Base-by-base conservation (phyloP, 2,888 invertebrate genomes). In the Acanthosepion lycidas region DNA sequence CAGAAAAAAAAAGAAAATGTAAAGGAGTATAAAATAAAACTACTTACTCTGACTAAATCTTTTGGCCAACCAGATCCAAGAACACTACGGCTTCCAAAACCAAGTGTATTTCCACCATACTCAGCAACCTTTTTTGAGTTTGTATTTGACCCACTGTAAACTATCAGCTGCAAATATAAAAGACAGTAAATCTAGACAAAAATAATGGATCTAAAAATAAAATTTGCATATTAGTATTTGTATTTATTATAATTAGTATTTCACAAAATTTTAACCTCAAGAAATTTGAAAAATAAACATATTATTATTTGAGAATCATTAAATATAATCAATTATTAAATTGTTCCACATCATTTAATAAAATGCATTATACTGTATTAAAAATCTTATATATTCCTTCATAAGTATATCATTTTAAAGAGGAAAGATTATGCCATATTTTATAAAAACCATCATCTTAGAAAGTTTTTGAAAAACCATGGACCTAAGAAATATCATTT, bases 1-100 rank as follows among this genome's bases (percentile, higher is more conserved):
- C 42, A 42, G 42, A 42, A 42, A 42, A 42, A 42, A 42, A 42
- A 42, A 42, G 42, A 51, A 94, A 51, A 78, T n/a, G 28, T 93
- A 93, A 9, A 48, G 49, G 2, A n/a, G 8, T 6, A 59, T 23
- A 91, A 51, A 51, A n/a, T 92, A 78, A 26, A 94, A 49, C 92
- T 6, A 49, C 94, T 94, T 95, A 97, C 97, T 96, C 97, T 97
- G 92, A 97, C 96, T n/a, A 97, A 95, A 95, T 97, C 97, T 95
- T 97, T 97, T 0, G 97, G 97, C 97, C 97, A 97, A 23, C 97
- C 97, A 91, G 97, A 97, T 28, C 97, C 97, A n/a, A 97, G 96
- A 3, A 97, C 97, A 96, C 97, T 97, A 42, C 97, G 96, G 95
- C 97, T 97, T 33, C 97, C 97, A 96, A 96, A 97, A 9, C 97